Evolutionary conservation across 2,888 invertebrate species (phyloP), one percentile per base, ranked within the genome.

Genomic region (Hydropsyche betteni): DNA sequence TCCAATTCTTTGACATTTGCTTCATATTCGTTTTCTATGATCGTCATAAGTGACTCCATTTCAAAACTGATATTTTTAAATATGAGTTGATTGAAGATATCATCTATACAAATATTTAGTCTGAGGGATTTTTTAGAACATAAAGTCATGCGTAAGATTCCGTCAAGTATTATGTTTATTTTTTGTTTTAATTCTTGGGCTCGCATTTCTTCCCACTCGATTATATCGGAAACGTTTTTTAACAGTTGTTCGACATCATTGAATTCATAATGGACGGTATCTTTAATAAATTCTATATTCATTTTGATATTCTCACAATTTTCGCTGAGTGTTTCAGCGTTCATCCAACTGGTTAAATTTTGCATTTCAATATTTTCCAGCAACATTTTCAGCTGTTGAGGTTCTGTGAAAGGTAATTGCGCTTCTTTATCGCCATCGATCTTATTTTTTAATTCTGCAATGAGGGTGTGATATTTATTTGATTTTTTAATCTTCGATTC

Each of bases 331-430:
- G 89, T 88, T 79, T 89, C 89, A 3, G 90, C 86, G 80, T 91
- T 89, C 55, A 89, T 84, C 79, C 92, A 86, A 72, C 90, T 89
- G 82, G 90, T 89, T 74, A 91, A 83, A 81, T 91, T 90, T 81
- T 91, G 91, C 79, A 88, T 83, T 82, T 91, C 91, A 81, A 91
- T 89, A 44, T 86, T 85, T 74, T 87, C 84, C 79, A 92, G 91
- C 61, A 90, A 86, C 61, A 86, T 82, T 68, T 90, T 82, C 68
- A 92, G 82, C 77, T 91, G 88, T 24, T 83, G 80, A 0, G 91
- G 88, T 61, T 88, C 83, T 10, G 84, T 83, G 80, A 92, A 91
- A 81, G 88, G 91, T 34, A 92, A 80, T 7, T 85, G 84, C 0
- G 91, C 89, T 53, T 86, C 84, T 5, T 85, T 81, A 6, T 86